Evolutionary conservation across 2,113 vertebrate species (phyloP), one percentile per base, ranked within the genome.

Genomic region (Dendropsophus ebraccatus): DNA sequence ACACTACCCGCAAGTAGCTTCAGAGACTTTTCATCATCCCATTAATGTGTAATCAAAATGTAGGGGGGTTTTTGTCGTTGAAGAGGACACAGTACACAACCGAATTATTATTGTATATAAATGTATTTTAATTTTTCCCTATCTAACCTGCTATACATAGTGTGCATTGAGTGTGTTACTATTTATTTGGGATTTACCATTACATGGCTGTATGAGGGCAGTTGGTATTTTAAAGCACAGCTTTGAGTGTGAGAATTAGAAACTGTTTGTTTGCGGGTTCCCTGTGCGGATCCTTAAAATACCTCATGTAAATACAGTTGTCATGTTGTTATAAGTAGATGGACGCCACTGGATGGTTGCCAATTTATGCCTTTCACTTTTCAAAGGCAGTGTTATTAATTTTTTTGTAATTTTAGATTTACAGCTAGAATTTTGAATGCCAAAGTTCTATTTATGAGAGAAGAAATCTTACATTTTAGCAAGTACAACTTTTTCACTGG

Each of bases 401-500:
- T 89, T 91, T 90, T 93, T 92, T 93, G 92, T 93, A 93, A 92
- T 91, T 70, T 93, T 95, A 95, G 92, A 92, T 97, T 96, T 96
- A 95, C 95, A 96, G 96, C 95, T 97, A 95, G 94, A 95, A 93
- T 96, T 97, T 96, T 95, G 94, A 95, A 97, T 94, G 95, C 96
- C 96, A 97, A 97, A 97, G 96, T 94, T 96, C 92, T 97, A 97
- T 97, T 97, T 97, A 97, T 97, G 95, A 91, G 94, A 91, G 88
- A 91, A 91, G 91, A 93, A 90, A 90, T 87, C 92, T 94, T 95
- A 92, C 91, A 92, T 95, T 94, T 95, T 94, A 94, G 95, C 90
- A 88, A 92, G 92, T 95, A 93, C 92, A 96, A 96, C 96, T 97
- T 97, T 97, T 97, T 91, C 95, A 96, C 94, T 95, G 93, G 92